Percentiles rank a stretch among this genome's conserved stretches.
Conservation (phyloP, 2,888 invertebrate species). For the Lymantria dispar region DNA sequence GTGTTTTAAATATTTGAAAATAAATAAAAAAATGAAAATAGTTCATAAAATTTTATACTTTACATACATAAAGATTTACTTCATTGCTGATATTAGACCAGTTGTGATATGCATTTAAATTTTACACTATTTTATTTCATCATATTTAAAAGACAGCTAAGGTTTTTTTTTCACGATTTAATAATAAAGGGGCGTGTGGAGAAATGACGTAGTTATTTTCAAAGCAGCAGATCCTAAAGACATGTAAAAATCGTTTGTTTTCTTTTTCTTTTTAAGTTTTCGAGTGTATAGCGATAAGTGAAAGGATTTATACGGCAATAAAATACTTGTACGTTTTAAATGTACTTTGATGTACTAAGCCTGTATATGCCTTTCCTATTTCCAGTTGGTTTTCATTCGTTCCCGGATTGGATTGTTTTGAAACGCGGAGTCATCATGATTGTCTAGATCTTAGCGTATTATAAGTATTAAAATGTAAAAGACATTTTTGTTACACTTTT, state of each 20-base stretch:
- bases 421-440: conserved; percentile 37
- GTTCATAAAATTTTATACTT: conserved; percentile 62
- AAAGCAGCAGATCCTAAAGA: conserved; percentile 78
- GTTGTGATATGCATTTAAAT: conserved; percentile 66
- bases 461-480: conserved; percentile 67
- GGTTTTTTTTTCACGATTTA: conserved; percentile 12
- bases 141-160: conserved; percentile 47
- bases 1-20: conserved; percentile 39
- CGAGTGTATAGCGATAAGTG: conserved; percentile 59
- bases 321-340: not conserved
- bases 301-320: conserved; percentile 19
- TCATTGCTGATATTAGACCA: conserved; percentile 39
- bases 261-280: conserved; percentile 52
- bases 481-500: conserved; percentile 70
- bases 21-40: conserved; percentile 6
- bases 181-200: conserved; percentile 17
- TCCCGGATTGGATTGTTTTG: conserved; percentile 53
- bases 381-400: conserved; percentile 31
- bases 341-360: conserved; percentile 1
- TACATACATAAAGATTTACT: conserved; percentile 43
- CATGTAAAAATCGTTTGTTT: conserved; percentile 61
- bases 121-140: conserved; percentile 26
- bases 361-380: conserved; percentile 19
- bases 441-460: conserved; percentile 41
- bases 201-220: conserved; percentile 39